Evolutionary conservation across 1,140 invertebrate genomes (phyloP), one percentile per base, ranked within the genome.

Genomic region (Drosophila takahashii): DNA sequence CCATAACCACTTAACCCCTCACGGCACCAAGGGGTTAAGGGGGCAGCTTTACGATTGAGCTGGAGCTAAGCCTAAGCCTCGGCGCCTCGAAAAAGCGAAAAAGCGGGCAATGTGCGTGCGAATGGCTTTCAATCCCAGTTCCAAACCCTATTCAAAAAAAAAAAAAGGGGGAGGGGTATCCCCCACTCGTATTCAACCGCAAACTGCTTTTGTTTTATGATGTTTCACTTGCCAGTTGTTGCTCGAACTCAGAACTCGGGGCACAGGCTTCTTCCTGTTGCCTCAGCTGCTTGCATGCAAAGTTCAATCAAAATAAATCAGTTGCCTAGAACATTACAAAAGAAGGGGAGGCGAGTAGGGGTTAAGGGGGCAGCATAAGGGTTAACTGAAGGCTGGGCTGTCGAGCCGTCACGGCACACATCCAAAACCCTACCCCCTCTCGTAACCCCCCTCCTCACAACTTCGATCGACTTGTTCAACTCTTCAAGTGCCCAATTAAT

Each of bases 231-330:
- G 69, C 71, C 77, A 69, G 59, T 72, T 84, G 53, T 76, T 76
- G 73, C 73, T 76, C 48, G 45, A 62, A 42, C 54, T 52, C 22
- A 10, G 26, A 26, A 44, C 52, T 18, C 34, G 2, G 3, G 15
- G 3, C 4, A 6, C 32, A 16, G 41, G 15, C 15, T 15, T 11
- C 26, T 39, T 61, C 51, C 56, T 72, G 32, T 42, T 74, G 75
- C 65, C 44, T 18, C 70, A 52, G 72, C 56, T 57, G 83, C 53
- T 86, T 86, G 81, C 81, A 86, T 86, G 81, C 57, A 87, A 86
- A 87, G 81, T 86, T 86, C 81, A 86, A 86, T 87, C 81, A 86
- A 87, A 86, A 85, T 87, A 87, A 86, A 87, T 80, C 84, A 81
- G 81, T 81, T 87, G 83, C 81, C 70, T 77, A 85, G 84, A 75